These are phyloP conservation scores for Natator depressus DNA, from an alignment of 2,113 vertebrate species.

Conservation along the genomic window DNA sequence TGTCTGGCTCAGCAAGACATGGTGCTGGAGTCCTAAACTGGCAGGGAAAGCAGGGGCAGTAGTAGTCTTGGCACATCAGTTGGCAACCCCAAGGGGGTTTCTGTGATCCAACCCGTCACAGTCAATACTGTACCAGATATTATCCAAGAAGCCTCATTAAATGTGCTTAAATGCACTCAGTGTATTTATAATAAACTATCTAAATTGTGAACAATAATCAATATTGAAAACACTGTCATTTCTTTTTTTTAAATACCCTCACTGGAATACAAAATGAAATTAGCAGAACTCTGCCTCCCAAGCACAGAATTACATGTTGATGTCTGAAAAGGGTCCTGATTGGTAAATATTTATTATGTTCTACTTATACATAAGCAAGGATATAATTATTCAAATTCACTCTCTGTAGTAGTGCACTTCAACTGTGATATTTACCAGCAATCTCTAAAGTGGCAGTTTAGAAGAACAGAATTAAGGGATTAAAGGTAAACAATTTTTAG, in stretches of 20 bases:
- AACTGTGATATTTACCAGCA: conserved; percentile 42
- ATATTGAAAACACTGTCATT: conserved; percentile 17
- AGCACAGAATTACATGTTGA: conserved; percentile 27
- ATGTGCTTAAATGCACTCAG: not conserved
- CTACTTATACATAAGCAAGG: conserved; percentile 65
- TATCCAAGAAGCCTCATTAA: conserved; percentile 28
- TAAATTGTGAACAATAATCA: not conserved
- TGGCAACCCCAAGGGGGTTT: too few species aligned
- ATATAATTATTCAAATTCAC: conserved; percentile 68
- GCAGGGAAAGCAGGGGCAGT: too few species aligned
- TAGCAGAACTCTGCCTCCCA: conserved; percentile 17
- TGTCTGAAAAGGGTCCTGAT: conserved; percentile 53
- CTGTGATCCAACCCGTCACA: too few species aligned
- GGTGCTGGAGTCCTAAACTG: too few species aligned
- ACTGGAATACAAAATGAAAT: conserved; percentile 52
- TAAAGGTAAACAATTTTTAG: conserved; percentile 40
- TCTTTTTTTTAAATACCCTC: conserved; percentile 24
- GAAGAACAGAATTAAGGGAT: conserved; percentile 46
- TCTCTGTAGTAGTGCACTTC: conserved; percentile 18
- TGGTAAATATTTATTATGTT: conserved; percentile 73
- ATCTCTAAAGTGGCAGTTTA: conserved; percentile 13
- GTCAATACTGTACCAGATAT: conserved; percentile 50
- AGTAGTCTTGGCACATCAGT: too few species aligned
- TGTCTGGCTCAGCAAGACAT: too few species aligned
- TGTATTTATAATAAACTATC: not conserved